Evolutionary conservation across 2,113 vertebrate species (phyloP), one percentile per base, ranked within the genome.

Genomic region (Gopherus evgoodei): DNA sequence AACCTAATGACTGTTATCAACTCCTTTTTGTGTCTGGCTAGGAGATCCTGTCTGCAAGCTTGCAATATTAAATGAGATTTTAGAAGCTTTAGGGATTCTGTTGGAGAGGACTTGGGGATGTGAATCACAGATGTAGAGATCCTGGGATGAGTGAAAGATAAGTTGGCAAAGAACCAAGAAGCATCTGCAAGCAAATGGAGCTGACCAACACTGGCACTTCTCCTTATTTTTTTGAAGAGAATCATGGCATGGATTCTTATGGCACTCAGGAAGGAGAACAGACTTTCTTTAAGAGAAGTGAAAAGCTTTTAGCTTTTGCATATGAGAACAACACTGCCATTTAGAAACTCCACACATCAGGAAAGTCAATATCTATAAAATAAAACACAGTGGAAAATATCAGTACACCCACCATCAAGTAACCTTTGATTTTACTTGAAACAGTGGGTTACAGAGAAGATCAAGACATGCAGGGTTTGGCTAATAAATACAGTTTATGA

Each of bases 51-150:
- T 57, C 38, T 78, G 49, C 56, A 93, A 50, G 50, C 24, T 85
- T 2, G 0, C 1, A 6, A 24, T 81, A 10, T 27, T 95, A 62
- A 35, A 85, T 87, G 59, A 88, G 29, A 10, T 93, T 86, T 50
- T 50, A 90, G 88, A 92, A 96, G 25, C 54, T 91, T 95, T 49
- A 75, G 78, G 6, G 5, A 44, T 89, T 90, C 79, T 80, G 13
- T 21, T 86, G 52, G 90, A 81, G 31, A 38, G 31, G 31, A 47
- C 54, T 78, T 72, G 82, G 53, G 12, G 25, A 72, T 84, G 91
- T 92, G 47, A 88, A 21, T 8, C 25, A n/a, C 38, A 87, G n/a
- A 47, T 42, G 17, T 2, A 83, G 84, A 57, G 47, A 27, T 42
- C 84, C 44, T 88, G n/a, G 52, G 69, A 97, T 83, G 90, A 90